A percentile compares a stretch with the other conserved stretches of the same genome.
Evolutionary conservation across 2,888 invertebrate genomes (phyloP).

Genomic region (Amaurobius ferox): DNA sequence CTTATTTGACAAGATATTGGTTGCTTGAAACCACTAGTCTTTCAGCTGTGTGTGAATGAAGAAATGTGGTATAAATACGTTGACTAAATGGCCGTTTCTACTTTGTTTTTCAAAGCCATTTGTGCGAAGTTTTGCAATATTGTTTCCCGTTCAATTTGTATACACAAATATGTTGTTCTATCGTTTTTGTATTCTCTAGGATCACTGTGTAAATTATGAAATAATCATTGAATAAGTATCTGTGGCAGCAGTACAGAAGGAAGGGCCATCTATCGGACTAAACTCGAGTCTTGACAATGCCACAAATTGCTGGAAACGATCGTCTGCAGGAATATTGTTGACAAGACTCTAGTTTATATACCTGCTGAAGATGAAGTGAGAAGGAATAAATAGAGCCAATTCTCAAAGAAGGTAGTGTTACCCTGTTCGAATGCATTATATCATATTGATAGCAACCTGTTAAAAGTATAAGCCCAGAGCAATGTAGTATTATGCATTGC

Average conservation of each 20-base stretch:
- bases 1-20: conserved; percentile 63
- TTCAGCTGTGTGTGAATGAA: conserved; percentile 32
- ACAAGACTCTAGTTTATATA: background rate
- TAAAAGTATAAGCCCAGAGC: conserved; percentile 46
- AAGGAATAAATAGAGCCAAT: background rate
- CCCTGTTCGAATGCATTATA: background rate
- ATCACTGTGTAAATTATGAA: conserved; percentile 6
- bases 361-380: background rate
- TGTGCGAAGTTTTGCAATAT: conserved; percentile 4
- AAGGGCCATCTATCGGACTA: background rate
- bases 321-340: background rate
- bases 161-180: conserved; percentile 14
- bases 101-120: conserved; percentile 23
- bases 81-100: conserved; percentile 30
- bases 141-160: conserved; percentile 14
- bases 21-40: conserved; percentile 57
- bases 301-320: background rate
- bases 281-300: conserved; percentile 7
- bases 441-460: conserved; percentile 17
- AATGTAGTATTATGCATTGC: conserved; percentile 23
- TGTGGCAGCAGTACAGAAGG: conserved; percentile 29
- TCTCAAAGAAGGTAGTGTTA: background rate
- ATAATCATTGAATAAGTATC: conserved; percentile 6
- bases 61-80: conserved; percentile 23
- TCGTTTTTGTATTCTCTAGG: conserved; percentile 18